Evolutionary conservation across 2,888 invertebrate species (phyloP), one percentile per base, ranked within the genome.

Genomic region (Ornithoptera alexandrae): DNA sequence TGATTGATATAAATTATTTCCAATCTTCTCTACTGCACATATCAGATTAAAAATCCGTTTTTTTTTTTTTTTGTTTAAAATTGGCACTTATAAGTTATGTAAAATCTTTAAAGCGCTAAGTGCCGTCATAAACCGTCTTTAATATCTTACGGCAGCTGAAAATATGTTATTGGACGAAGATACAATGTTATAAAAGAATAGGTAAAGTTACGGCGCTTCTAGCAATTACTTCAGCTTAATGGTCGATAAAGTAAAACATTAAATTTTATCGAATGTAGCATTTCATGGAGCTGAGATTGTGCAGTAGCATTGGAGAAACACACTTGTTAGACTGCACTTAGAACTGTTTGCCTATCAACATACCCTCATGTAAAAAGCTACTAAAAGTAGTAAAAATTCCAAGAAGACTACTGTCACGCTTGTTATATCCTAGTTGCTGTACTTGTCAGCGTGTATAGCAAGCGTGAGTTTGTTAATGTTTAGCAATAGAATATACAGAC

Each of bases 171-270:
- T 68, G 63, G 68, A 62, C 30, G 36, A 42, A 36, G 59, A 53
- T 65, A 65, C 69, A 69, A 61, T 69, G 65, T 69, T 46, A 46
- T 61, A 65, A 62, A 60, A 61, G 36, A 65, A 65, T 46, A 60
- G 46, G 42, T 24, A 65, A 20, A 62, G 57, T 57, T 64, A 65
- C 56, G 61, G 20, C 39, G 42, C 15, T 57, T 46, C 30, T 18
- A 30, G 53, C 53, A 64, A 68, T 68, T 68, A 68, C 68, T 68
- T 64, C 15, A 53, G 50, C 24, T 69, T 69, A 65, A 69, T 56
- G 65, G 61, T 65, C 69, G 57, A 69, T 69, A 69, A 69, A 69
- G 30, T 57, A 22, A 42, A 57, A 30, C 56, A 56, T 69, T 61
- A 69, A 69, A 69, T 17, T 61, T 61, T 69, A 65, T 65, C 61